Evolutionary conservation across 2,113 vertebrate species (phyloP), one percentile per base, ranked within the genome.

Genomic region (Pollimyrus isidori): DNA sequence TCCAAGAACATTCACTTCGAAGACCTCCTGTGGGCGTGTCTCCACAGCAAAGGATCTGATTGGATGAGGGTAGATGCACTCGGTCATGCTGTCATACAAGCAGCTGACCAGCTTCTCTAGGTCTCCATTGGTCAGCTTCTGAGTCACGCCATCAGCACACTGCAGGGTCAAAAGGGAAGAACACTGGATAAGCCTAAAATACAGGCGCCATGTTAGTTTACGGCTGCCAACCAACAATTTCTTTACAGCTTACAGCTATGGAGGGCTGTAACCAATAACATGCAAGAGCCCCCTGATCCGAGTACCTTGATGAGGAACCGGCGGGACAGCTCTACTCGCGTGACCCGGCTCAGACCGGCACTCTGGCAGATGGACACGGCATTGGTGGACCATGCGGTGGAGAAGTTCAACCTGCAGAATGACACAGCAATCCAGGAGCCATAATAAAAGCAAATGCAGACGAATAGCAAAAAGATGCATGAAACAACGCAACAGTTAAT

Each of bases 361-460:
- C 96, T 96, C 69, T 90, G 94, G 88, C 97, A 98, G 91, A 98
- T 96, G 21, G 97, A 97, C 88, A 97, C 97, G 0, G 97, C 94
- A 86, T 98, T 98, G 30, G 97, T 98, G 49, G 97, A 98, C 91
- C 95, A 95, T 0, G 97, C 96, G 0, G 97, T 97, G 42, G 97
- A 98, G 93, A 98, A 97, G 92, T 97, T 98, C 93, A 98, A 87
- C 93, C 97, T 98, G 90, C 30, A 88, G 50, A 15, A 46, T 46
- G 52, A 52, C 9, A 69, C 26, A 69, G 9, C 3, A 1, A 80
- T 23, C 19, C 39, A 88, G 35, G n/a, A 46, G 4, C 39, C 30
- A 2, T 39, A 15, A 11, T 35, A 26, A 86, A 35, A 17, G 73
- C 17, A 7, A 80, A 80, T 7, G 35, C 73, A 65, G 42, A 15